These are phyloP conservation scores for Castor canadensis DNA, from an alignment of 2,113 vertebrate species.

Conservation along the genomic window DNA sequence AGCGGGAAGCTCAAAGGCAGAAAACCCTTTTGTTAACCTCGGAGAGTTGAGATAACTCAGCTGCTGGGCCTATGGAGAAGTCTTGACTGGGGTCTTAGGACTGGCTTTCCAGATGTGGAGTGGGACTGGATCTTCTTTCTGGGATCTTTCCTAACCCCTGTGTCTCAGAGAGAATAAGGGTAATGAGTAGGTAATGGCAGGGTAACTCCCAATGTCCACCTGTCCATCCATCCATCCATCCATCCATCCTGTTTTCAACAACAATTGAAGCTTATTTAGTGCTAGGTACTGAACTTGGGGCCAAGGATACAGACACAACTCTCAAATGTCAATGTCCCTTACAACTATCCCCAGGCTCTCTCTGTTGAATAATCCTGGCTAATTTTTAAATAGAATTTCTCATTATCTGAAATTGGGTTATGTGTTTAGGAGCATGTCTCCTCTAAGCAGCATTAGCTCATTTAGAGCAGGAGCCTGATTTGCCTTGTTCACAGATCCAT, in stretches of 20 bases:
- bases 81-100: neutral
- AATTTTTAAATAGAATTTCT: neutral
- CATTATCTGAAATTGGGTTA: neutral
- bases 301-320: neutral
- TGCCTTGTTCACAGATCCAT: neutral
- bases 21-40: neutral
- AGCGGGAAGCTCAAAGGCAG: neutral
- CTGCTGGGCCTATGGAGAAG: neutral
- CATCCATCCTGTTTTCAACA: neutral
- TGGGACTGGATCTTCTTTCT: neutral
- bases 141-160: accelerated
- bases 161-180: neutral
- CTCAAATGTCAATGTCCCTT: neutral
- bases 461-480: neutral
- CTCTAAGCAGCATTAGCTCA: neutral
- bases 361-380: neutral
- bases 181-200: neutral
- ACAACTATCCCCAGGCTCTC: neutral
- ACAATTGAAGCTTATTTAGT: neutral
- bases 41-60: neutral
- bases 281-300: neutral
- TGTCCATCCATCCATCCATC: neutral
- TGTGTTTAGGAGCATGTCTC: neutral
- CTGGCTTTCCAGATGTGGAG: neutral
- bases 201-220: neutral